These are phyloP conservation scores for Darevskia nairensis DNA, from an alignment of 2,797 vertebrate species.

Conservation along the genomic window DNA sequence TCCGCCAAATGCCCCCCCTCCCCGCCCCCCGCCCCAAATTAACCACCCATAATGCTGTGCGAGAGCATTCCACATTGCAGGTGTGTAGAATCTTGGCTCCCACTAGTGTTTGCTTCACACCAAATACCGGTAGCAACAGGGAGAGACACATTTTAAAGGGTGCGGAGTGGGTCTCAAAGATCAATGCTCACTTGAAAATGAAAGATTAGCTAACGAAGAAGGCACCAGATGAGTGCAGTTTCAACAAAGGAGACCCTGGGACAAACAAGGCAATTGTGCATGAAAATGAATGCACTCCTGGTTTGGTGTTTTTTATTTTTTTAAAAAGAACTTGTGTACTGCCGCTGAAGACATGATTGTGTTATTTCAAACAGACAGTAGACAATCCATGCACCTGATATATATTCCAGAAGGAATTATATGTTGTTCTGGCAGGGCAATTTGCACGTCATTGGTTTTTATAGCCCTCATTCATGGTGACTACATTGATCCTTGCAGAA, in stretches of 20 bases:
- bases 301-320: no score
- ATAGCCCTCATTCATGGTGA: slow-evolving; percentile 32
- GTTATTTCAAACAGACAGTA: background rate
- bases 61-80: no score
- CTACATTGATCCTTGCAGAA: slow-evolving; percentile 27
- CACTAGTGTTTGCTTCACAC: no score
- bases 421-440: slow-evolving; percentile 14
- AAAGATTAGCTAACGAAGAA: background rate
- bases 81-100: no score
- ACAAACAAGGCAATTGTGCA: background rate
- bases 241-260: background rate
- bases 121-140: no score
- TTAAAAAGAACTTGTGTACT: background rate
- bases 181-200: no score
- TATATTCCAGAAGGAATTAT: slow-evolving; percentile 24
- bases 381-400: background rate
- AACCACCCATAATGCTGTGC: no score
- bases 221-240: background rate
- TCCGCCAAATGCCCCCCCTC: no score
- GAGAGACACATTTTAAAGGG: no score
- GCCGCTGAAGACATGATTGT: background rate
- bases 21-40: no score
- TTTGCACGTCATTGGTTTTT: slow-evolving; percentile 42
- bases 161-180: no score
- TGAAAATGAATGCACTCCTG: background rate